Percentiles rank a stretch among this genome's conserved stretches.
Conservation (phyloP, 2,888 invertebrate species). For the Tinea semifulvella region DNA sequence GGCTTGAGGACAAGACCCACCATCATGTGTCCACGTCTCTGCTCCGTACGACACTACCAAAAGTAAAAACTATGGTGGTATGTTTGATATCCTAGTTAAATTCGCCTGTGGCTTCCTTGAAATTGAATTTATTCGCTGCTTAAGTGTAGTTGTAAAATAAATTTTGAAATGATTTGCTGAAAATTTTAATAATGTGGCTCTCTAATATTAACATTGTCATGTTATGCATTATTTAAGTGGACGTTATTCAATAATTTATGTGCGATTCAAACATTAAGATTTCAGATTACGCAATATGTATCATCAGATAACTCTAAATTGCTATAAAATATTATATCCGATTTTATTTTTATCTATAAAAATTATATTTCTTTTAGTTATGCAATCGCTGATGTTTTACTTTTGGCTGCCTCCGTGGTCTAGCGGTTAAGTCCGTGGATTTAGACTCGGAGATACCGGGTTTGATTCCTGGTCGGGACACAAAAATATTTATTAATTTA, state of each 20-base stretch:
- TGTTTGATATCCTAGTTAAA: too few relatives aligned
- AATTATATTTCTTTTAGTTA: neutral
- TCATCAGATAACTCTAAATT: conserved; percentile 1
- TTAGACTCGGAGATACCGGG: too few relatives aligned
- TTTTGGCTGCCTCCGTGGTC: too few relatives aligned
- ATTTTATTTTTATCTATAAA: neutral
- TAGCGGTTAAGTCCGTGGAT: too few relatives aligned
- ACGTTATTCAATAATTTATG: neutral
- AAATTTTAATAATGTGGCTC: neutral
- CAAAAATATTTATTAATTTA: too few relatives aligned
- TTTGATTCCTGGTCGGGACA: too few relatives aligned
- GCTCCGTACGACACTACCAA: too few relatives aligned
- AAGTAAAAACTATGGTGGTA: too few relatives aligned
- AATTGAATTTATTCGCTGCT: too few relatives aligned
- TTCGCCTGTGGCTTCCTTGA: too few relatives aligned
- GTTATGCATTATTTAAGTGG: conserved; percentile 42
- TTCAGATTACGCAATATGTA: neutral
- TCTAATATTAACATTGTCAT: conserved; percentile 44
- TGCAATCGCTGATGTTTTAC: neutral
- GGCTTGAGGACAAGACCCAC: too few relatives aligned
- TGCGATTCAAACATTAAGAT: neutral
- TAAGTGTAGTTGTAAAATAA: neutral
- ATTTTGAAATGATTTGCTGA: neutral
- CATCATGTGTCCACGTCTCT: too few relatives aligned
- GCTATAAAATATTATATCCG: neutral